Base-by-base conservation (phyloP, 2,888 invertebrate genomes). In the Polia nebulosa region DNA sequence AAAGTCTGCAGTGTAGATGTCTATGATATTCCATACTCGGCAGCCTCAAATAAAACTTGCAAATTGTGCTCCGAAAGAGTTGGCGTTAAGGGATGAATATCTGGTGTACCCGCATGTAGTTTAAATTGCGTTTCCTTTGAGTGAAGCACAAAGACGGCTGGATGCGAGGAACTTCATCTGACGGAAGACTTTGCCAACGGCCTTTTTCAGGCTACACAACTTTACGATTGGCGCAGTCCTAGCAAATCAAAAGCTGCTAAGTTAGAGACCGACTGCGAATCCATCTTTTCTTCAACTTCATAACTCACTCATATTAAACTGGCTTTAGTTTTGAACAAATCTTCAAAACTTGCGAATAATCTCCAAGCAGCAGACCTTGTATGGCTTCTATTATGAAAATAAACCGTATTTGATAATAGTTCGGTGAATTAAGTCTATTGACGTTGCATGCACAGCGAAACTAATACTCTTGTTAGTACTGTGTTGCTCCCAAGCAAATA, bases 91-190 rank as follows among this genome's bases (percentile, higher is more conserved):
- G 85, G 86, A 88, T 88, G 90, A 91, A 91, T 90, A 89, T 92
- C 91, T 92, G 88, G 91, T 83, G 86, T 83, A 82, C 92, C 91
- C 92, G 91, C 91, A 92, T 92, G 91, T 92, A 92, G 91, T 92
- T 93, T 91, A 92, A 93, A 93, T 93, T 92, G 88, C 90, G 91
- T 92, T 93, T 89, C 91, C 92, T 93, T 92, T 92, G 92, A 92
- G 88, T 85, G 84, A 80, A 64, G 85, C 82, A 92, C 90, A 92
- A 92, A 92, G 91, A 90, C 85, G 88, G 76, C 72, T 82, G 84
- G 85, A 90, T 88, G 87, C 83, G 88, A 85, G 80, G 85, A 92
- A 92, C 90, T 92, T 89, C 87, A 87, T 80, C 88, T 85, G 78
- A 72, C 78, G 83, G 80, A 86, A 87, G 85, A 86, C 85, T 87